Evolutionary conservation across 2,888 invertebrate genomes (phyloP).

Genomic region (Rhagophthalmus giganteus): DNA sequence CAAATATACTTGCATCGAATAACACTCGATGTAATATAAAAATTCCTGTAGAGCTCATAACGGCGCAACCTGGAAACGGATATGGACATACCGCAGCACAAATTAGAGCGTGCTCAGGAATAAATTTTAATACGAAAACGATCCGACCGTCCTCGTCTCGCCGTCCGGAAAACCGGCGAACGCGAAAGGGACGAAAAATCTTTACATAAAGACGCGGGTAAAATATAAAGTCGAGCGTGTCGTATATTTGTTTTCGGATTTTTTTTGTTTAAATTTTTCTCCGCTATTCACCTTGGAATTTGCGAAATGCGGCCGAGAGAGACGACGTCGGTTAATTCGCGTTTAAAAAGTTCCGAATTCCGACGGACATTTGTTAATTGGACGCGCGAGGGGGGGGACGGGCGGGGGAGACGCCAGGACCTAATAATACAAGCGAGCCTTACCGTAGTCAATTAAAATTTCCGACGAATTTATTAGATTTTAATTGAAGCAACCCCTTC

Average conservation of each 20-base stretch:
- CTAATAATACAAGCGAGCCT: no score
- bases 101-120: constrained; percentile 25
- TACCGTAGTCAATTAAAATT: constrained; percentile 13
- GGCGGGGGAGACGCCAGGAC: no score
- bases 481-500: constrained; percentile 23
- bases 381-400: no score
- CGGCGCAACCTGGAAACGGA: constrained; percentile 23
- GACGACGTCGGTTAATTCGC: no score
- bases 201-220: not conserved
- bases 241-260: constrained; percentile 10
- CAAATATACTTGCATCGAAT: constrained; percentile 27
- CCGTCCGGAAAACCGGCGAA: no score
- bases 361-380: no score
- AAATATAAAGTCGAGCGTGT: constrained; percentile 6
- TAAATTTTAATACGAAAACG: constrained; percentile 26
- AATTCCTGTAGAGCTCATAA: constrained; percentile 30
- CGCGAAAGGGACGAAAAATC: no score
- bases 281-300: constrained; percentile 8
- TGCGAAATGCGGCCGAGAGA: constrained; percentile 1
- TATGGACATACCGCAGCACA: constrained; percentile 31
- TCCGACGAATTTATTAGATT: constrained; percentile 18
- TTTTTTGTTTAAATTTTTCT: constrained; percentile 10
- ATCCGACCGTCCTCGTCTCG: constrained; percentile 9
- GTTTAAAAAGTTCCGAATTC: no score
- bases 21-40: constrained; percentile 29